These are phyloP conservation scores for Chelidonichthys spinosus DNA, from an alignment of 2,797 vertebrate species.

Conservation along the genomic window DNA sequence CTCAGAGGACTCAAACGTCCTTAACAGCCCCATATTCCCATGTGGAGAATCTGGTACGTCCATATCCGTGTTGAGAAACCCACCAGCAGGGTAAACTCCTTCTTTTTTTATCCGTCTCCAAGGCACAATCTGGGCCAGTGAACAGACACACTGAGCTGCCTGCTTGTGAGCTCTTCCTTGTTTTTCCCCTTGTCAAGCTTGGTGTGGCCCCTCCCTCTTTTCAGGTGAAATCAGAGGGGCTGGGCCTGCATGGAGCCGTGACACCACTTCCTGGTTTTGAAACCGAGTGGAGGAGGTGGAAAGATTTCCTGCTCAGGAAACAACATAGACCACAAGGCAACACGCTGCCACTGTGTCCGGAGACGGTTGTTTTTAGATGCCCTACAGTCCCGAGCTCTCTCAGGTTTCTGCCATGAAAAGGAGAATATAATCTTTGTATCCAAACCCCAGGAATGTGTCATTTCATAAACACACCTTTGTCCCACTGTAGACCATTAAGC, in stretches of 20 bases:
- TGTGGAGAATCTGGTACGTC: slow-evolving; percentile 85
- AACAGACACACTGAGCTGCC: slow-evolving; percentile 64
- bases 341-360: slow-evolving; percentile 2
- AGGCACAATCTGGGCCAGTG: slow-evolving; percentile 47
- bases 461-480: slow-evolving; percentile 64
- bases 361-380: slow-evolving; percentile 13
- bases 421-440: slow-evolving; percentile 25
- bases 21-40: slow-evolving; percentile 92
- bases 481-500: slow-evolving; percentile 27
- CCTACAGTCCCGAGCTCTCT: slow-evolving; percentile 40
- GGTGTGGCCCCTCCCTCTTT: slow-evolving; percentile 69
- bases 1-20: slow-evolving; percentile 91
- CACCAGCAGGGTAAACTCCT: slow-evolving; percentile 57
- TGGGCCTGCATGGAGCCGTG: slow-evolving; percentile 65
- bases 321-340: slow-evolving; percentile 17
- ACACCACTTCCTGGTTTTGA: slow-evolving; percentile 83
- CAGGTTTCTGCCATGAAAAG: slow-evolving; percentile 40
- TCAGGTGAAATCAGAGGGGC: slow-evolving; percentile 83
- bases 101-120: slow-evolving; percentile 56
- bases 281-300: slow-evolving; percentile 36
- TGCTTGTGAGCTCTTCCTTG: slow-evolving; percentile 77
- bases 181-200: slow-evolving; percentile 73
- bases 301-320: slow-evolving; percentile 4
- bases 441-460: slow-evolving; percentile 45
- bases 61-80: slow-evolving; percentile 81